Evolutionary conservation across 2,113 vertebrate genomes (phyloP).

Genomic region (Todiramphus chloris): DNA sequence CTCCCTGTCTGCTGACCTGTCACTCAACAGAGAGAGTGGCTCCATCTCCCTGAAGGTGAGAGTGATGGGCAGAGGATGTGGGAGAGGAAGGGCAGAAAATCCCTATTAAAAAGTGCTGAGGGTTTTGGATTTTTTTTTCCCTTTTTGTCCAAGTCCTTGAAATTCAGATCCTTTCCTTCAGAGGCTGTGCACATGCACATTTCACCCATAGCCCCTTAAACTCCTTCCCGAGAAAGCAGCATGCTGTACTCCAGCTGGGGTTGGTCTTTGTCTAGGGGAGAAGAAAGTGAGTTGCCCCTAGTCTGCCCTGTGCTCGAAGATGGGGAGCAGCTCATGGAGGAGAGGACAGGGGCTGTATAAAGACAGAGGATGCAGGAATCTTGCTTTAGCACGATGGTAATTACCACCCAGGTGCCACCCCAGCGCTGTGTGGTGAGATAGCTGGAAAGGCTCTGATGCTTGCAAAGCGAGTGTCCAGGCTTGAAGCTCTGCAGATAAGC

Average conservation of each 20-base stretch:
- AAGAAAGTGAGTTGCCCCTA: not conserved
- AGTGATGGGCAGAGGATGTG: not conserved
- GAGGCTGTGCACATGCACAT: not conserved
- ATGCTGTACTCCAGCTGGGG: not conserved
- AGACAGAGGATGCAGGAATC: not conserved
- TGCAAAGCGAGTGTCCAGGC: not conserved
- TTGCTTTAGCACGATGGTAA: not conserved
- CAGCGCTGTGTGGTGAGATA: not conserved
- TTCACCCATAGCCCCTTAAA: not conserved
- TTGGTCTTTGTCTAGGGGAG: not conserved
- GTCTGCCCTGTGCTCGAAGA: not conserved
- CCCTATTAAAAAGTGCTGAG: not conserved
- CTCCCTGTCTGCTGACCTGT: slow-evolving; percentile 78
- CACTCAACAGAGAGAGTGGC: slow-evolving; percentile 79
- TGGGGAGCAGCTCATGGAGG: not conserved
- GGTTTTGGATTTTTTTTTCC: not conserved
- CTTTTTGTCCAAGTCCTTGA: not conserved
- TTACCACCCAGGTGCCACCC: not conserved
- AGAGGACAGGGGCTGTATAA: not conserved
- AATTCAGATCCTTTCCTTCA: not conserved
- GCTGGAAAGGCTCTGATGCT: accelerated
- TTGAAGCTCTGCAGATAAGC: not conserved
- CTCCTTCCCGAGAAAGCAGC: not conserved
- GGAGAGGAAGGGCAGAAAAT: not conserved
- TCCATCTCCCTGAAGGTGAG: slow-evolving; percentile 85